Conservation (phyloP, 1,140 invertebrate species). For the Sinonovacula constricta region DNA sequence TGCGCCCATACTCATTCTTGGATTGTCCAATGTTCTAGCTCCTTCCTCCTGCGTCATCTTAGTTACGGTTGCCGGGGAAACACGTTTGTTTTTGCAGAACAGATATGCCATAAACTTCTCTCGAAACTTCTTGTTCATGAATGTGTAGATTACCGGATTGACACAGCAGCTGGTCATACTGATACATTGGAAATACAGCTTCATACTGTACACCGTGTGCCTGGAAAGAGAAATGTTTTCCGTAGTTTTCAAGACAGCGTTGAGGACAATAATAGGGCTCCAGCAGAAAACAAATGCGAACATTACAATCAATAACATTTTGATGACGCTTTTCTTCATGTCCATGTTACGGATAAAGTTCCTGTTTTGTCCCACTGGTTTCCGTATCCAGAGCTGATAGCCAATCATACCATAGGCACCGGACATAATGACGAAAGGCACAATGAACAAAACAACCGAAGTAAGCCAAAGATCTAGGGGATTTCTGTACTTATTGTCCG, state of each 20-base stretch:
- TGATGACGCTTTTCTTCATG: slow-evolving; percentile 53
- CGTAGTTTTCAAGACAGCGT: slow-evolving; percentile 10
- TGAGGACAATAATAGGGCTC: slow-evolving; percentile 57
- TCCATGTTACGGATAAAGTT: not conserved
- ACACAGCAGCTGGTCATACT: slow-evolving; percentile 87
- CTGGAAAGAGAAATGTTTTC: not conserved
- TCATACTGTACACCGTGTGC: slow-evolving; percentile 11
- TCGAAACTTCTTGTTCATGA: slow-evolving; percentile 91
- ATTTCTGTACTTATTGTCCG: slow-evolving; percentile 10
- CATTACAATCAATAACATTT: slow-evolving; percentile 63
- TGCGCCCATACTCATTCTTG: too few species aligned
- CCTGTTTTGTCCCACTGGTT: slow-evolving; percentile 13
- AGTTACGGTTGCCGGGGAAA: too few species aligned
- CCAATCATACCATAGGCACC: slow-evolving; percentile 37
- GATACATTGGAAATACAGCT: slow-evolving; percentile 77
- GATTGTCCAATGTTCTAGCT: too few species aligned
- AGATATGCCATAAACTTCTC: slow-evolving; percentile 9
- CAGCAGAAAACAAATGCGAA: slow-evolving; percentile 56
- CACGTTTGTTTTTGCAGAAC: not conserved
- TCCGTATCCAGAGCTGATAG: slow-evolving; percentile 42
- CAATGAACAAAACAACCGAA: slow-evolving; percentile 17
- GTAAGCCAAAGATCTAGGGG: slow-evolving; percentile 36
- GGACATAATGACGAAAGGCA: slow-evolving; percentile 30
- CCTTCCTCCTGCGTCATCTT: too few species aligned
- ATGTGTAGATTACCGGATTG: slow-evolving; percentile 91